phyloP scores from a whole-genome alignment of 2,113 vertebrate species.

The Struthio camelus region DNA sequence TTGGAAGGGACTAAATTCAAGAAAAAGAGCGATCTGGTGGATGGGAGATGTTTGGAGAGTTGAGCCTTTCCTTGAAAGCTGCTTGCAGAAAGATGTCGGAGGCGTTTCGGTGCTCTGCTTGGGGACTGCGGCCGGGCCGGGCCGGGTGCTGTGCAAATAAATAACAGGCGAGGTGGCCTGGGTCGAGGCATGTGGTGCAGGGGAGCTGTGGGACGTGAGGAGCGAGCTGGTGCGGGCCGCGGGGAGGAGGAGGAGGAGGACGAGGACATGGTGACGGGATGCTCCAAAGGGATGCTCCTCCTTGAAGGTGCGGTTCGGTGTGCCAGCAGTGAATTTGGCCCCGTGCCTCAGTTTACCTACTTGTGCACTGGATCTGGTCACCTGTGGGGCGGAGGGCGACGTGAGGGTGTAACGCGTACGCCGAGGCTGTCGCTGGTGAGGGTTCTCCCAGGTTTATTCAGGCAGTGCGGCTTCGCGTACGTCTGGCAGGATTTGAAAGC shows the following conservation, averaged over 20 bases:
- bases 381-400: not conserved
- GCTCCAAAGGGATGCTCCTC: accelerated
- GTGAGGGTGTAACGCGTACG: accelerated
- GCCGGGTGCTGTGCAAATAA: not conserved
- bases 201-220: not conserved
- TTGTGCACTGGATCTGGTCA: not conserved
- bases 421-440: accelerated
- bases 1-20: not conserved
- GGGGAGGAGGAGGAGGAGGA: not conserved
- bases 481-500: not conserved
- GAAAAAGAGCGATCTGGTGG: not conserved
- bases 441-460: not conserved
- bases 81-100: not conserved
- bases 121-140: not conserved
- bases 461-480: accelerated
- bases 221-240: not conserved
- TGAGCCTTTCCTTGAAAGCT: accelerated
- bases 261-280: not conserved
- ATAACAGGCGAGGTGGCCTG: not conserved
- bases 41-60: not conserved
- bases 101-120: accelerated
- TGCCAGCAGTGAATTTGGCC: not conserved
- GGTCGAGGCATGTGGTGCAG: accelerated
- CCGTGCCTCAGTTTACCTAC: not conserved
- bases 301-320: accelerated